Evolutionary conservation across 1,140 invertebrate genomes (phyloP).

Genomic region (Temnothorax longispinosus): DNA sequence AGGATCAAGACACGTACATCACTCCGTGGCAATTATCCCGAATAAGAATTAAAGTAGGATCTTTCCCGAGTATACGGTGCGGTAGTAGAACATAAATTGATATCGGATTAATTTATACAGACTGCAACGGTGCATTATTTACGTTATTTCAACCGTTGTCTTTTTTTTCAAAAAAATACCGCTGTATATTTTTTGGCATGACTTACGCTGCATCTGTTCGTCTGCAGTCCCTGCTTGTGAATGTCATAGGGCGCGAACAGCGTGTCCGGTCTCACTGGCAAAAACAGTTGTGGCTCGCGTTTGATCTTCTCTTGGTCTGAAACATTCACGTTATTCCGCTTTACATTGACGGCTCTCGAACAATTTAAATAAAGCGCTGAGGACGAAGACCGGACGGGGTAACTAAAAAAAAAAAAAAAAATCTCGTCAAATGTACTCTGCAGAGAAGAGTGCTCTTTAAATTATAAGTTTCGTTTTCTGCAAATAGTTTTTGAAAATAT

Average conservation of each 20-base stretch:
- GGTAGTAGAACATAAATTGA: background rate
- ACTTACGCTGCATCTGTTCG: conserved; percentile 84
- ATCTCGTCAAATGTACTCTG: background rate
- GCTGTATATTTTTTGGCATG: background rate
- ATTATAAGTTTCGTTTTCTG: background rate
- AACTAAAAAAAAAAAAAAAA: background rate
- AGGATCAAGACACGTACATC: background rate
- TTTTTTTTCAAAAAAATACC: background rate
- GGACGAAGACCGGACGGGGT: too few relatives aligned
- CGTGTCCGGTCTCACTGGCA: conserved; percentile 84
- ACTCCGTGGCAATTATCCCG: background rate
- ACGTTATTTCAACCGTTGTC: too few relatives aligned
- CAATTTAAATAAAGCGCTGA: conserved; percentile 12
- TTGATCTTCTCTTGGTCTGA: conserved; percentile 83
- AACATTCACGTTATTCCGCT: conserved; percentile 59
- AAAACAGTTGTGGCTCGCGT: conserved; percentile 84
- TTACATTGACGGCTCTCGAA: background rate
- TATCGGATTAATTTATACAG: background rate
- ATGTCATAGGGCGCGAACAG: conserved; percentile 84
- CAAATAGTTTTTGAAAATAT: background rate
- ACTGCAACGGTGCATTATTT: background rate
- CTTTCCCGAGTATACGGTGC: background rate
- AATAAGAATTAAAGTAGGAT: background rate
- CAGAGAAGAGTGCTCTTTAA: background rate
- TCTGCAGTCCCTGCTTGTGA: conserved; percentile 84